Conservation (phyloP, 1,140 invertebrate species). For the Bombus waltoni region DNA sequence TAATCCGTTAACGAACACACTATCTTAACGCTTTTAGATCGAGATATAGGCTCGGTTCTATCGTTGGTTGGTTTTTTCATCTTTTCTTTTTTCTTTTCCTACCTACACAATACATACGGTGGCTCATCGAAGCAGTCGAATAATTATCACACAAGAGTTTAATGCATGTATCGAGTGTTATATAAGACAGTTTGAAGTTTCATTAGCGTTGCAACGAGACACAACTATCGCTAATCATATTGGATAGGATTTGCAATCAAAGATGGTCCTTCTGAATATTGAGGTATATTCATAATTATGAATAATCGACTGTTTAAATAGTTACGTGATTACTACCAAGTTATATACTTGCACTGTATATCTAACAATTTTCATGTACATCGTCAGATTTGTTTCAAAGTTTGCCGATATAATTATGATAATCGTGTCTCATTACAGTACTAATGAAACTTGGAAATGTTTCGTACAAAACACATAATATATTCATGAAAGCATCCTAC, state of each 20-base stretch:
- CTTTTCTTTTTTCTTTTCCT: neutral
- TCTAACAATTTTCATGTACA: no score
- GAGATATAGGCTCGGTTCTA: conserved; percentile 74
- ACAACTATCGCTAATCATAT: no score
- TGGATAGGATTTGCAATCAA: no score
- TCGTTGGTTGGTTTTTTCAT: conserved; percentile 56
- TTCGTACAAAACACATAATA: neutral
- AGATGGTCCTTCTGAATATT: no score
- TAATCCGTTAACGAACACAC: conserved; percentile 73
- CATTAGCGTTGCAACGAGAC: neutral
- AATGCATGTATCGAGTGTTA: neutral
- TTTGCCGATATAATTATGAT: no score
- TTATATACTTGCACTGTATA: no score
- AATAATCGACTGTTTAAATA: no score
- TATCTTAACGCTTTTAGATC: conserved; percentile 72
- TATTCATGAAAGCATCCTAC: no score
- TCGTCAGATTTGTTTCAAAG: no score
- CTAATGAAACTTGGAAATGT: neutral
- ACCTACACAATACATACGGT: conserved; percentile 10
- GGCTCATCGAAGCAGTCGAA: neutral
- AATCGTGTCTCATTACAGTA: no score
- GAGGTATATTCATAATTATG: no score
- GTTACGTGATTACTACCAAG: no score
- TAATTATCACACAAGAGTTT: neutral
- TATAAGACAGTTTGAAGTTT: neutral